Conservation (phyloP, 2,113 vertebrate genomes). For the Ifrita kowaldi region DNA sequence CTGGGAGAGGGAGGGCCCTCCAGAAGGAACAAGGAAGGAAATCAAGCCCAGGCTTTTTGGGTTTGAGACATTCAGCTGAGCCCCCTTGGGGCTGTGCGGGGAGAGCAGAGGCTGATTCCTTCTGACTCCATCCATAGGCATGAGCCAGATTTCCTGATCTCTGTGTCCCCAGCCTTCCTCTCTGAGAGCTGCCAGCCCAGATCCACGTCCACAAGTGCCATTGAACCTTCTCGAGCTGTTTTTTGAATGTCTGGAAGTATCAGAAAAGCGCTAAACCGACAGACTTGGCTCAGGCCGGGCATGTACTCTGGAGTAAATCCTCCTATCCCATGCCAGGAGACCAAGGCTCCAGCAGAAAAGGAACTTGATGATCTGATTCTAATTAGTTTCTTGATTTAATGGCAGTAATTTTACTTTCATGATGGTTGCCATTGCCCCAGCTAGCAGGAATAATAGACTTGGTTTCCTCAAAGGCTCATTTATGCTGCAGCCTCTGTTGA, state of each 20-base stretch:
- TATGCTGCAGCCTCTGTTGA: neutral
- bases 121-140: neutral
- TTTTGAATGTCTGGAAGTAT: neutral
- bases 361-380: slow-evolving; percentile 12
- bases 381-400: slow-evolving; percentile 53
- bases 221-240: neutral
- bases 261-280: fast-evolving
- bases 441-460: neutral
- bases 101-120: neutral
- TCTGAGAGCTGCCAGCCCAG: neutral
- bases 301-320: neutral
- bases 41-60: neutral
- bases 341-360: neutral
- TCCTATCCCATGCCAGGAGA: neutral
- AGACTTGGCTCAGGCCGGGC: neutral
- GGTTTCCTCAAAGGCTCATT: slow-evolving; percentile 23
- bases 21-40: neutral
- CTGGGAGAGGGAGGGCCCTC: neutral
- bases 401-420: neutral
- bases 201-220: neutral
- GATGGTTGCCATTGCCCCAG: neutral
- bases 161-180: neutral
- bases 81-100: neutral
- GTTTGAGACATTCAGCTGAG: neutral
- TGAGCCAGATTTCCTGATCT: neutral